Evolutionary conservation across 2,888 invertebrate genomes (phyloP), one percentile per base, ranked within the genome.

Genomic region (Brachyopa scutellaris): DNA sequence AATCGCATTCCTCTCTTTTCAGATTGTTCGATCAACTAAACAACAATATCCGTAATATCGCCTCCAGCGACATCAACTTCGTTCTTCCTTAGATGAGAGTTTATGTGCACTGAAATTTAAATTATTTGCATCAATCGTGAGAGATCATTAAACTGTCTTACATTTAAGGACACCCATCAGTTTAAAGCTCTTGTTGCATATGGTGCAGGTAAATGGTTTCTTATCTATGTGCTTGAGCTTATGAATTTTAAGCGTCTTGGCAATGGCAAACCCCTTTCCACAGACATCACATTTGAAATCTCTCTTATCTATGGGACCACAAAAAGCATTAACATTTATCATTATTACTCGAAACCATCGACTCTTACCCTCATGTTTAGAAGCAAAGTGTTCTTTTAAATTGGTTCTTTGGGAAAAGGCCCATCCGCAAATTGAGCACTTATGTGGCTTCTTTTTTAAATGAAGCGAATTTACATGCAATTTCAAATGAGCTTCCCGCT

Each of bases 401-500:
- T 62, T 69, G 17, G 29, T 69, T 15, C 19, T 55, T 55, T 80
- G 80, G 2, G 51, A 21, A 49, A 74, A 80, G 0, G 69, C 69
- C 23, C 69, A 69, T 23, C 38, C 64, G 5, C 80, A 80, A 1
- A 51, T 29, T 7, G 15, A 0, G 13, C 80, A 80, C 19, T 69
- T 76, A 2, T 64, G 49, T 2, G 80, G 80, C 17, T 69, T 80
- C 5, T 33, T 74, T 4, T 80, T 33, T 0, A 74, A 45, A 36
- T 80, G 80, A 4, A 80, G 17, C 1, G 62, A 38, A 23, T 69
- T 31, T 0, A 67, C 9, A 5, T 80, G 80, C 13, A 74, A 31
- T 33, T 69, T 80, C 7, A 80, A 26, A 51, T 80, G 80, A 5
- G 76, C 49, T 0, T 80, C 80, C 0, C 80, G 31, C 19, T 80